phyloP scores from a whole-genome alignment of 23 tunicate species.

The Trididemnum clinides region DNA sequence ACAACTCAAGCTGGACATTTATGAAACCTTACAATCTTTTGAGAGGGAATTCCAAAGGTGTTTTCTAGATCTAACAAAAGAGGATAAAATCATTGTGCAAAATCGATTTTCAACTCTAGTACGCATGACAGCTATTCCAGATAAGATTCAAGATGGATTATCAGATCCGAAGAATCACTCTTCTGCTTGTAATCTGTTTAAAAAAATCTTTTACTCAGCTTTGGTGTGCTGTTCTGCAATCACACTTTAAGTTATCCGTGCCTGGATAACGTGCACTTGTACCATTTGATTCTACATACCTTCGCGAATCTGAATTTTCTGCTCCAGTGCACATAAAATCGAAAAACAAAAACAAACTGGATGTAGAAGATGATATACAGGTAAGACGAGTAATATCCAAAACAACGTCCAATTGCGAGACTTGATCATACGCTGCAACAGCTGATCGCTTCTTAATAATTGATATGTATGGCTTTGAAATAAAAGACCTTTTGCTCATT shows the following conservation, averaged over 20 bases:
- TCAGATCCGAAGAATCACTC: conserved; percentile 29
- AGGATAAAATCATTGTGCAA: neutral
- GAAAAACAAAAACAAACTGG: conserved; percentile 16
- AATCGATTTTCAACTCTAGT: conserved; percentile 32
- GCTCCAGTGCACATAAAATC: conserved; percentile 13
- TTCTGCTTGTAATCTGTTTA: conserved; percentile 11
- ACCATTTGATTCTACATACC: conserved; percentile 47
- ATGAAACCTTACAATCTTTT: conserved; percentile 28
- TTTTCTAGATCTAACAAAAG: conserved; percentile 42
- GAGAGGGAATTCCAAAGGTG: conserved; percentile 7
- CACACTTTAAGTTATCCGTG: conserved; percentile 1
- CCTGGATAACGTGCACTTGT: neutral
- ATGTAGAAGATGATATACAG: no score
- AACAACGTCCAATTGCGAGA: conserved; percentile 28
- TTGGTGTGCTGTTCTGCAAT: conserved; percentile 29
- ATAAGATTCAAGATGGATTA: conserved; percentile 14
- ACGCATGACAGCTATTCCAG: conserved; percentile 33
- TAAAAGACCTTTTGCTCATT: neutral
- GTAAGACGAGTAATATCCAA: conserved; percentile 11
- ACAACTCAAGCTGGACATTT: conserved; percentile 10
- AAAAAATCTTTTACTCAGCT: conserved; percentile 18
- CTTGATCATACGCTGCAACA: neutral
- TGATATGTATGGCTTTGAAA: neutral
- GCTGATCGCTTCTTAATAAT: neutral
- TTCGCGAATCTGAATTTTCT: conserved; percentile 16